Evolutionary conservation across 2,888 invertebrate genomes (phyloP), one percentile per base, ranked within the genome.

Genomic region (Melanophora roralis): DNA sequence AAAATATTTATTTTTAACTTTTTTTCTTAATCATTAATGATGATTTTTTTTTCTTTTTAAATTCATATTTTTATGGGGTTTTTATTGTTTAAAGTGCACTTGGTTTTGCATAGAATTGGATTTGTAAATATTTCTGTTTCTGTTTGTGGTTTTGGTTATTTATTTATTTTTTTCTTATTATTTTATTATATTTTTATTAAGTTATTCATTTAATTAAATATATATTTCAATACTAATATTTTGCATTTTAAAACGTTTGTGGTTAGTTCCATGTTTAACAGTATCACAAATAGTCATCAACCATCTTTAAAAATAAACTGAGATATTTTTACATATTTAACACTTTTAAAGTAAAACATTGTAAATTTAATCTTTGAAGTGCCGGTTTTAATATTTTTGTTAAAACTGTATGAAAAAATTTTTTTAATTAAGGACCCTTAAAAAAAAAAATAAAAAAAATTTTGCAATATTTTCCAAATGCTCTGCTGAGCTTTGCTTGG

Each of bases 101-200:
- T n/a, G n/a, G n/a, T n/a, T 27, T 27, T 27, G 27, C 6, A 27
- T 6, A 27, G 3, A 49, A 16, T 49, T 68, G 8, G 21, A 23
- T 36, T 45, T 40, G 34, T 60, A 81, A 21, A 34, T 23, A 32
- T 60, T 43, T 45, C 5, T 9, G 4, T 27, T 51, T 16, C 34
- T 74, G 40, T 59, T 49, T 74, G 73, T 53, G 68, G 75, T 75
- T 75, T 76, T 53, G 57, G 49, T 71, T 67, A 73, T 19, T 49
- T n/a, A 47, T 75, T n/a, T 72, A 62, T 77, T 57, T 27, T 67
- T 40, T 9, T 40, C 49, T 75, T 67, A 59, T 27, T 74, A 68
- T 59, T 78, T 19, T 45, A 62, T 74, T n/a, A n/a, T n/a, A n/a
- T n/a, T n/a, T n/a, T n/a, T n/a, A n/a, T 78, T 27, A 36, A 64